Evolutionary conservation across 2,888 invertebrate species (phyloP), one percentile per base, ranked within the genome.

Genomic region (Apodemia duryi): DNA sequence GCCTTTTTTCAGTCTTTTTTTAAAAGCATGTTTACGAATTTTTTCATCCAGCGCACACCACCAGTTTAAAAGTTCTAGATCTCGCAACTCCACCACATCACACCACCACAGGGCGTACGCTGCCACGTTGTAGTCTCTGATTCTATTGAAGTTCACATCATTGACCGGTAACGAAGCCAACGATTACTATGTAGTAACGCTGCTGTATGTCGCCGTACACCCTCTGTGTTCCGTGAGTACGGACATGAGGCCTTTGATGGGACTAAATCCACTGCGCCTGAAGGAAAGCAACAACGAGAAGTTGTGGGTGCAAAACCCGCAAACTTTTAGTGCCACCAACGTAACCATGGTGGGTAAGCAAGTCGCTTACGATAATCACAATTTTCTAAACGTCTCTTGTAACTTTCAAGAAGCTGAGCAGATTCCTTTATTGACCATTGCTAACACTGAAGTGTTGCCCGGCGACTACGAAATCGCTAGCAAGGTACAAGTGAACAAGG

Each of bases 71-170:
- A 62, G 41, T 43, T 62, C 41, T 21, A 62, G 41, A 62, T 62
- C 62, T n/a, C 62, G 62, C 46, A 62, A 11, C n/a, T 43, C 62
- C 62, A 62, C 62, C 43, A 43, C 46, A 41, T 43, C 21, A 21
- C 21, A 21, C 21, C 21, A 21, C 21, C 21, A 62, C 62, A 62
- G 41, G 21, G 46, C 38, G 62, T 61, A 62, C 62, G 62, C 41
- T 21, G 62, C 62, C 43, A 62, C 62, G 41, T 62, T 62, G 41
- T 43, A 62, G 62, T 62, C 62, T 62, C 62, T 62, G 62, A 62
- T 62, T 41, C 21, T 41, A 46, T 62, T 41, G 62, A 46, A 43
- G 43, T 62, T 46, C 62, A 41, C 46, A 46, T 41, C 62, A 21
- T 11, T 41, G 61, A 6, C 41, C n/a, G 35, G 35, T 6, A 21